A percentile compares a stretch with the other conserved stretches of the same genome.
Conservation (phyloP, 2,888 invertebrate species). For the Himalopsyche kuldschensis region DNA sequence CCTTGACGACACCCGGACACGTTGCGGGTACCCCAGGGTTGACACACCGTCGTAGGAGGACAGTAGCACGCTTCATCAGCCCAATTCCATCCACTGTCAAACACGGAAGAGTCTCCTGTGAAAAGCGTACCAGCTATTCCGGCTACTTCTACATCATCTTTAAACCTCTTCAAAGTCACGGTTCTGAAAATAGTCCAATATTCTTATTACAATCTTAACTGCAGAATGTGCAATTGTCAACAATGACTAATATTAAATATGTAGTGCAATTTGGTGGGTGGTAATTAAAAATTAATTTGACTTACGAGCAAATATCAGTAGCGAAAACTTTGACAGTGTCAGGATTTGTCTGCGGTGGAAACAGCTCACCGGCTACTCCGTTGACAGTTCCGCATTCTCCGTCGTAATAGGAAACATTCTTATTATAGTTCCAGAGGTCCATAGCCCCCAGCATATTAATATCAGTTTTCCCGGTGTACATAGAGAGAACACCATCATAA, state of each 20-base stretch:
- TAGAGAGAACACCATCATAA: slow-evolving; percentile 77
- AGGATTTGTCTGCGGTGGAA: slow-evolving; percentile 68
- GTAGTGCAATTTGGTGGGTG: background rate
- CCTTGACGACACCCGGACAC: slow-evolving; percentile 74
- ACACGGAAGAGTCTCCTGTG: slow-evolving; percentile 63
- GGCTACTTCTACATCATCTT: slow-evolving; percentile 47
- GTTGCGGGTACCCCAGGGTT: slow-evolving; percentile 67
- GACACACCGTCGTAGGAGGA: slow-evolving; percentile 52
- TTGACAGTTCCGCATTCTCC: slow-evolving; percentile 67
- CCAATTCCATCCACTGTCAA: slow-evolving; percentile 71
- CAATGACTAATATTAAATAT: background rate
- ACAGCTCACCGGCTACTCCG: slow-evolving; percentile 80
- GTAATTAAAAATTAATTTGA: slow-evolving; percentile 38
- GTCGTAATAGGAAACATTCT: slow-evolving; percentile 59
- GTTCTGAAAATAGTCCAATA: slow-evolving; percentile 37
- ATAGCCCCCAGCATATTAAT: slow-evolving; percentile 69
- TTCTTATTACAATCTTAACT: background rate
- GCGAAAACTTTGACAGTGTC: slow-evolving; percentile 68
- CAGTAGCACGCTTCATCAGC: slow-evolving; percentile 71
- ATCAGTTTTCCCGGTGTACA: slow-evolving; percentile 71
- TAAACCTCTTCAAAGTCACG: slow-evolving; percentile 35
- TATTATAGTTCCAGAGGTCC: slow-evolving; percentile 69
- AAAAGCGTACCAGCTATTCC: slow-evolving; percentile 59
- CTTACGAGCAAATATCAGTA: slow-evolving; percentile 78
- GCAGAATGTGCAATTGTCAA: background rate